A percentile compares a stretch with the other conserved stretches of the same genome.
phyloP scores from a whole-genome alignment of 2,797 vertebrate species.

The Leptoclinus maculatus region DNA sequence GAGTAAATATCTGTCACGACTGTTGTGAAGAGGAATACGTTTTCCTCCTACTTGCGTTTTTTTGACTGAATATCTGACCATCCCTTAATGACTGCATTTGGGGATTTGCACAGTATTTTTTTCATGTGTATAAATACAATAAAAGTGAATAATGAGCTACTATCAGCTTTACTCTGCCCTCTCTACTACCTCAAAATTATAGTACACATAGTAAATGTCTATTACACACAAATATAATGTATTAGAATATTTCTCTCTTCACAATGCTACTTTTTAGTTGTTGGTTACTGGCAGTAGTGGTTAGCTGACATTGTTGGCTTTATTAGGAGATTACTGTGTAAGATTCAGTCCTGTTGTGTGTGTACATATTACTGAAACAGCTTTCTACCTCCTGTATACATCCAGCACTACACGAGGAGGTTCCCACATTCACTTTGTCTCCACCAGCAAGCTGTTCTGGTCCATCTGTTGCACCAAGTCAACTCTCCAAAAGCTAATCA shows the following conservation, averaged over 20 bases:
- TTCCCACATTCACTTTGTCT: background rate
- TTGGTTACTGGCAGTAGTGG: background rate
- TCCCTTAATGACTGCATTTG: conserved; percentile 9
- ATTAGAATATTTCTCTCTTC: too few species aligned
- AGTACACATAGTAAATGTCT: background rate
- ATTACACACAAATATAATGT: background rate
- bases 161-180: background rate
- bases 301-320: background rate
- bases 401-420: background rate
- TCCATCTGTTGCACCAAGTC: background rate
- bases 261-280: background rate
- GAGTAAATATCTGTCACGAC: background rate
- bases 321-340: too few species aligned
- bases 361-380: background rate
- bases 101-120: conserved; percentile 52
- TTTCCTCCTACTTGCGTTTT: background rate
- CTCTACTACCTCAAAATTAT: background rate
- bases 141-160: conserved; percentile 23
- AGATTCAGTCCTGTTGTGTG: background rate
- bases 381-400: background rate
- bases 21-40: conserved; percentile 3
- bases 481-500: background rate
- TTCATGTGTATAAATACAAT: conserved; percentile 32
- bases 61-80: conserved; percentile 30
- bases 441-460: background rate